Percentiles rank a stretch among this genome's conserved stretches.
These are phyloP conservation scores for Myotis yumanensis DNA, from an alignment of 2,113 vertebrate species.

Conservation along the genomic window DNA sequence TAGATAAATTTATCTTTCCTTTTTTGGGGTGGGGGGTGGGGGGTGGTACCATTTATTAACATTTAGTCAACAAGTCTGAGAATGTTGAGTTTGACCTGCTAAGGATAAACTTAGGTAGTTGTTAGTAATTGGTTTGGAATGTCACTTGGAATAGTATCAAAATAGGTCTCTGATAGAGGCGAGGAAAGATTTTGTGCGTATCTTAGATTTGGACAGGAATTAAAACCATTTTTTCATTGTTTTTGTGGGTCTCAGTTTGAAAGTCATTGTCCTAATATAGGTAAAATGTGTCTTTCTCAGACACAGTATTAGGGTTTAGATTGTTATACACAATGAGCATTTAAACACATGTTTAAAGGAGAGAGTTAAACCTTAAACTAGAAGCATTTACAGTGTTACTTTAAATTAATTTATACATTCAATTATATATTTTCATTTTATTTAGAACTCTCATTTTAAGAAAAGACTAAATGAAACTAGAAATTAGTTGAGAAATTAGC, in stretches of 20 bases:
- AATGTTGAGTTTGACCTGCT: conserved; percentile 19
- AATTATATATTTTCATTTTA: conserved; percentile 44
- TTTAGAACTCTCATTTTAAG: conserved; percentile 40
- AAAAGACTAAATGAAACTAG: conserved; percentile 13
- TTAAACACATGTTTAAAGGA: background rate
- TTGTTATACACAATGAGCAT: background rate
- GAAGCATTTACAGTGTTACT: conserved; percentile 38
- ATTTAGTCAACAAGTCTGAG: background rate
- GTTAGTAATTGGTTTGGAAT: conserved; percentile 43
- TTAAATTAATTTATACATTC: background rate
- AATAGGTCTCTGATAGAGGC: conserved; percentile 17
- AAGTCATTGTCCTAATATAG: conserved; percentile 12
- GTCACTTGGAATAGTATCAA: conserved; percentile 26
- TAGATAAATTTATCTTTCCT: conserved; percentile 4
- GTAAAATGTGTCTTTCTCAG: conserved; percentile 11
- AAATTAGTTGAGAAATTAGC: conserved; percentile 41
- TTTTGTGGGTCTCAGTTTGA: background rate
- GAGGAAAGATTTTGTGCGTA: conserved; percentile 35
- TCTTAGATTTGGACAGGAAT: conserved; percentile 23
- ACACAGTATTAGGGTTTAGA: background rate
- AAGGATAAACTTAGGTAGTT: background rate
- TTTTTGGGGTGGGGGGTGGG: background rate
- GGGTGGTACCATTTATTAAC: background rate
- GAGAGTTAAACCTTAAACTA: conserved; percentile 29
- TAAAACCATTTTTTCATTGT: background rate